Conservation (phyloP, 2,888 invertebrate genomes). For the Branchipolynoe longqiensis region DNA sequence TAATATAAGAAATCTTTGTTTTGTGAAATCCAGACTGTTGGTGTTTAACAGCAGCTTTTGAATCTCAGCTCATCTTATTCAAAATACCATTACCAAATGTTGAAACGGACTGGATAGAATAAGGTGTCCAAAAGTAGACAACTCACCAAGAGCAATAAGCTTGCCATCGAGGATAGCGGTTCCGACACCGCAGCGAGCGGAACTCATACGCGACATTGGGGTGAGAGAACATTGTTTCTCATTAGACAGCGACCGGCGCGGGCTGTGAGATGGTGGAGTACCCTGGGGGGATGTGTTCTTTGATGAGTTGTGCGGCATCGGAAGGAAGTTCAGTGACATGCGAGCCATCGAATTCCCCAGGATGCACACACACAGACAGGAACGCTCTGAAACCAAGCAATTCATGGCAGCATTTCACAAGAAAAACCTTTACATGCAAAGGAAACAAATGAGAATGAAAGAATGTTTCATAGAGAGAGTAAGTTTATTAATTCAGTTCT, state of each 20-base stretch:
- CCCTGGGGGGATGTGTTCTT: slow-evolving; percentile 72
- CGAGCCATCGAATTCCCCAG: slow-evolving; percentile 86
- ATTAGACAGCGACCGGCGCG: slow-evolving; percentile 72
- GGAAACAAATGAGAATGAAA: background rate
- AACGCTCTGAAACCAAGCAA: slow-evolving; percentile 74
- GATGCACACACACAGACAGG: slow-evolving; percentile 85
- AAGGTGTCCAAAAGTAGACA: background rate
- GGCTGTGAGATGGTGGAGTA: slow-evolving; percentile 66
- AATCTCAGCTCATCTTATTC: no score
- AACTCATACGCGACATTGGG: slow-evolving; percentile 83
- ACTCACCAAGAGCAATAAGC: slow-evolving; percentile 89
- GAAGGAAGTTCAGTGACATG: slow-evolving; percentile 83
- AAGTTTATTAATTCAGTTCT: no score
- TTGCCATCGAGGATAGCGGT: slow-evolving; percentile 87
- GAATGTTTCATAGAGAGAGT: no score
- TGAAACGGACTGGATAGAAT: background rate
- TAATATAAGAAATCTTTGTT: no score
- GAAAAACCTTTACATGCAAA: background rate
- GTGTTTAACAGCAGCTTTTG: no score
- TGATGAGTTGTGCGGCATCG: slow-evolving; percentile 55
- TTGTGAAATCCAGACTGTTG: no score
- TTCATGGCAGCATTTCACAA: background rate
- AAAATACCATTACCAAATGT: no score
- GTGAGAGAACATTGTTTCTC: slow-evolving; percentile 50
- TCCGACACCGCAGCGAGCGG: slow-evolving; percentile 89